Conservation (phyloP, 2,797 vertebrate species). For the Aplochiton taeniatus region DNA sequence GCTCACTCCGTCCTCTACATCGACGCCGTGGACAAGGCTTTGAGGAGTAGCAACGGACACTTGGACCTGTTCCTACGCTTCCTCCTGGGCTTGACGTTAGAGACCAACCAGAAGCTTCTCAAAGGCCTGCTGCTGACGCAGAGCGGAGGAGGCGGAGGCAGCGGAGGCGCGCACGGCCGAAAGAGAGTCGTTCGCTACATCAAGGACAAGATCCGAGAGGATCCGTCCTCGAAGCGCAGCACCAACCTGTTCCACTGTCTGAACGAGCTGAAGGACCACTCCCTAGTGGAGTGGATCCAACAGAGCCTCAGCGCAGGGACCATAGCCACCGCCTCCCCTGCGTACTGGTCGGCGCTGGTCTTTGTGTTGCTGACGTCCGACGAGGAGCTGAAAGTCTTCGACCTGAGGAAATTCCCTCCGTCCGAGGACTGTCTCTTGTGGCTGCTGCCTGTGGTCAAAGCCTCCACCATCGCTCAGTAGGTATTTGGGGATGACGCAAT, state of each 20-base stretch:
- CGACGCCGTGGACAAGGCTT: background rate
- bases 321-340: too few relatives aligned
- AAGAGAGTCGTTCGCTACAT: constrained; percentile 5
- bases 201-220: constrained; percentile 4
- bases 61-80: constrained; percentile 5
- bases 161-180: background rate
- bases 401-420: too few relatives aligned
- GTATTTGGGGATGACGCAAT: too few relatives aligned
- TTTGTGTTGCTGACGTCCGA: too few relatives aligned
- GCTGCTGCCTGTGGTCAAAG: too few relatives aligned
- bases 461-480: too few relatives aligned
- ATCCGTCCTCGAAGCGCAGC: background rate
- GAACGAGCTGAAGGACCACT: constrained; percentile 3
- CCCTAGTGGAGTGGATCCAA: background rate
- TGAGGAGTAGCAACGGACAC: background rate
- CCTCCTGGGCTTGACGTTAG: background rate
- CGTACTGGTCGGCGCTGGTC: too few relatives aligned
- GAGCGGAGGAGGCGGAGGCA: too few relatives aligned
- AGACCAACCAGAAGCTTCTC: background rate
- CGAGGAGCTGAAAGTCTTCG: too few relatives aligned
- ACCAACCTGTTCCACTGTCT: constrained; percentile 6
- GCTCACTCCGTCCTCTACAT: background rate
- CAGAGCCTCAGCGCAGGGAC: too few relatives aligned
- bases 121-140: background rate
- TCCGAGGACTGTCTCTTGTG: too few relatives aligned